phyloP scores from a whole-genome alignment of 1,140 invertebrate species.

The Archegozetes longisetosus region DNA sequence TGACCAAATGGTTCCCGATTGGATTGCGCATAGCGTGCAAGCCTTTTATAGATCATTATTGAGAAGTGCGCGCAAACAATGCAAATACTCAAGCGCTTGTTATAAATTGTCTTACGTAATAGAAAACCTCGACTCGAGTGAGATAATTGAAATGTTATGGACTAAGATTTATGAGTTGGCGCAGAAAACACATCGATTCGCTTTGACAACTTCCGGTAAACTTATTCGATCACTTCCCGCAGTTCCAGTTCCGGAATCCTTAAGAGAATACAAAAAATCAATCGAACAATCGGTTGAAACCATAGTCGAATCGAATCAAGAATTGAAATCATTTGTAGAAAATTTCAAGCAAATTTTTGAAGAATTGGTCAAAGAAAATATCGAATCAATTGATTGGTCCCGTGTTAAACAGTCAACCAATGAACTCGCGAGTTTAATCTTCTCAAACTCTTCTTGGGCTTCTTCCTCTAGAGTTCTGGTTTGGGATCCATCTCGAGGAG shows the following conservation, averaged over 20 bases:
- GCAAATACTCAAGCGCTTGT: neutral
- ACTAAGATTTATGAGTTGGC: too few species aligned
- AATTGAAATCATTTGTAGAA: neutral
- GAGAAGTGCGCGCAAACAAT: neutral
- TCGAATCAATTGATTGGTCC: neutral
- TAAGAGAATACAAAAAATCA: neutral
- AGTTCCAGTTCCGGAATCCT: neutral
- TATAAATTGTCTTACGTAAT: neutral
- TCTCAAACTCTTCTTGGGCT: neutral
- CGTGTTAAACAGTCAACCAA: neutral
- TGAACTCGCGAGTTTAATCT: too few species aligned
- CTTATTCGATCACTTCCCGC: neutral
- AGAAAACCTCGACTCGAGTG: neutral
- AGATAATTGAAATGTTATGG: neutral
- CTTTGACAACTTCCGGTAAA: neutral
- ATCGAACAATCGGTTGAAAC: neutral
- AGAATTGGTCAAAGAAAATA: neutral
- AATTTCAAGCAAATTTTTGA: neutral
- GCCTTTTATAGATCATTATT: neutral
- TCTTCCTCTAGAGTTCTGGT: neutral
- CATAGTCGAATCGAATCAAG: neutral
- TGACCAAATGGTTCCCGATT: neutral
- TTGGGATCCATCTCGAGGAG: slow-evolving; percentile 1
- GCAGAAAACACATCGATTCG: neutral
- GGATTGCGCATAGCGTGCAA: neutral